Evolutionary conservation across 2,888 invertebrate genomes (phyloP).

Genomic region (Rapana venosa): DNA sequence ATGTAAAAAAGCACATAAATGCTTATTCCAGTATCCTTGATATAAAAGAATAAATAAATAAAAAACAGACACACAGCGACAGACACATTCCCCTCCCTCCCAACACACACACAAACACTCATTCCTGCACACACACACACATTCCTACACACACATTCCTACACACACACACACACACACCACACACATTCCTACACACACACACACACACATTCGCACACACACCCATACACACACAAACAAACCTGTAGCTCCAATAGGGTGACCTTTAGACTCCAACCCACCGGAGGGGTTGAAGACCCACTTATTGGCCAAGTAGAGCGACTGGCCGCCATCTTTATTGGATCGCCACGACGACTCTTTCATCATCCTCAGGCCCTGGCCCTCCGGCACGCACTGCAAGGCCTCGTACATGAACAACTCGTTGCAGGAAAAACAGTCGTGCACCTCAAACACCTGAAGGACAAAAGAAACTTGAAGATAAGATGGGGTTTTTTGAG

Average conservation of each 20-base stretch:
- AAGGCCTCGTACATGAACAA: conserved; percentile 97
- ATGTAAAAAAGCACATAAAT: no score
- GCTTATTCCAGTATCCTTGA: no score
- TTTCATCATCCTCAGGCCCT: conserved; percentile 59
- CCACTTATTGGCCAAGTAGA: conserved; percentile 87
- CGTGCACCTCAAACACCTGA: conserved; percentile 84
- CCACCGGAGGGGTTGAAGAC: conserved; percentile 99
- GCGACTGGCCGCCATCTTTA: conserved; percentile 84
- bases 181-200: no score
- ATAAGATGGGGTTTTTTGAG: no score
- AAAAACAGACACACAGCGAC: no score
- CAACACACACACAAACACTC: not conserved
- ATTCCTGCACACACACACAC: not conserved
- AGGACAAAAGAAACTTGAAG: not conserved
- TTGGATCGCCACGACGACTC: conserved; percentile 67
- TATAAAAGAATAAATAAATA: no score
- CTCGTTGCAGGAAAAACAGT: conserved; percentile 98
- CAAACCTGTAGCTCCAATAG: conserved; percentile 93
- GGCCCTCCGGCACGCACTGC: conserved; percentile 64
- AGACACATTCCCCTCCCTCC: no score
- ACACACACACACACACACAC: no score
- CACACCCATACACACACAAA: not conserved
- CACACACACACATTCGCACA: not conserved
- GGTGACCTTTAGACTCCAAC: conserved; percentile 98
- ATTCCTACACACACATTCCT: no score